Percentiles rank a stretch among this genome's conserved stretches.
phyloP scores from a whole-genome alignment of 2,888 invertebrate species.

The Allophyes oxyacanthae region DNA sequence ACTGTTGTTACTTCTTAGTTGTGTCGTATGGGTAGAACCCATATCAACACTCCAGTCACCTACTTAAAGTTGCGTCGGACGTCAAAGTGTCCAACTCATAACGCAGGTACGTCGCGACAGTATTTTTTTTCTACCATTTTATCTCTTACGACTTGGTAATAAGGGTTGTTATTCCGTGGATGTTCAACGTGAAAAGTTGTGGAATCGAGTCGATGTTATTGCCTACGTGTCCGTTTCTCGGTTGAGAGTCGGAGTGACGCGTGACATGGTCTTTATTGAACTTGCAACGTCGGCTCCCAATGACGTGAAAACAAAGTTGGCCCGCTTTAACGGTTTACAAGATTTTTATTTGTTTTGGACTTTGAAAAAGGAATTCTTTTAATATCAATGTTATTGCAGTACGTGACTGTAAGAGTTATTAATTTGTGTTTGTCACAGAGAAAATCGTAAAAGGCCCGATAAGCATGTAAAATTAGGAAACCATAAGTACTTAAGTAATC shows the following conservation, averaged over 20 bases:
- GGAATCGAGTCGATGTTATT: slow-evolving; percentile 69
- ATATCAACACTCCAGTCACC: slow-evolving; percentile 70
- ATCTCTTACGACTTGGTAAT: slow-evolving; percentile 19
- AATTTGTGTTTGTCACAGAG: neutral
- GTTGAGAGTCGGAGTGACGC: slow-evolving; percentile 62
- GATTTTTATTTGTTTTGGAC: slow-evolving; percentile 15
- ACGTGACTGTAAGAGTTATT: slow-evolving; percentile 19
- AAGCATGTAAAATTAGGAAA: too few species aligned
- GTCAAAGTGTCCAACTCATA: slow-evolving; percentile 84
- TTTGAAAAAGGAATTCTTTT: neutral
- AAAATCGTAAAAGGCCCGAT: too few species aligned
- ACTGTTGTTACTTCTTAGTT: too few species aligned
- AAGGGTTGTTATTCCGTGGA: slow-evolving; percentile 45
- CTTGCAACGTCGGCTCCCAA: slow-evolving; percentile 58
- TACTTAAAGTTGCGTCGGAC: slow-evolving; percentile 70
- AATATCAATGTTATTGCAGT: slow-evolving; percentile 16
- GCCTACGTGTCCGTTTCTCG: slow-evolving; percentile 71
- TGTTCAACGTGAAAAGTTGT: slow-evolving; percentile 36
- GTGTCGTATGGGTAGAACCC: too few species aligned
- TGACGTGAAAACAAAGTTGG: slow-evolving; percentile 44
- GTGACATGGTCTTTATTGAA: slow-evolving; percentile 74
- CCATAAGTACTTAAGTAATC: too few species aligned
- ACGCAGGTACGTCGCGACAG: slow-evolving; percentile 66
- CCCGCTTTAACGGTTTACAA: slow-evolving; percentile 29
- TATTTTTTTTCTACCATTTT: slow-evolving; percentile 34